Evolutionary conservation across 2,113 vertebrate genomes (phyloP).

Genomic region (Psophia crepitans): DNA sequence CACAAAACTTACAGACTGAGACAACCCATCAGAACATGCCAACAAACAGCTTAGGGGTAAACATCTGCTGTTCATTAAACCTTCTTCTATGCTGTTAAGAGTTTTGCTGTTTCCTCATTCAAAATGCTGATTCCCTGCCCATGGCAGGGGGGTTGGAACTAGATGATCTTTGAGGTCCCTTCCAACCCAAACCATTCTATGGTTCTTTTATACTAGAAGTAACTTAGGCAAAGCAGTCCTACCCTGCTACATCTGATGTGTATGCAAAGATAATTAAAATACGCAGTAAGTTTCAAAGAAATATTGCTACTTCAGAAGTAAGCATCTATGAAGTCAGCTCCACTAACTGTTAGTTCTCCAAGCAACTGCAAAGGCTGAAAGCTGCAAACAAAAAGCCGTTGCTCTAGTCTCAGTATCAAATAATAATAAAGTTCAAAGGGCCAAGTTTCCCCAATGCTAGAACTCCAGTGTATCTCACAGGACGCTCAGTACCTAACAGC

Average conservation of each 20-base stretch:
- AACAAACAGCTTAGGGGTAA: background rate
- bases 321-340: background rate
- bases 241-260: background rate
- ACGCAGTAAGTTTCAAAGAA: background rate
- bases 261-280: background rate
- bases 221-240: background rate
- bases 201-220: background rate
- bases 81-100: background rate
- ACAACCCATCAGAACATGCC: background rate
- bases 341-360: slow-evolving; percentile 5
- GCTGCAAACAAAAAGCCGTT: background rate
- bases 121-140: background rate
- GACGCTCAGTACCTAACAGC: background rate
- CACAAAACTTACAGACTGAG: background rate
- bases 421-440: background rate
- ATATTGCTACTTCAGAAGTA: background rate
- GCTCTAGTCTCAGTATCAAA: background rate
- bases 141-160: too few relatives aligned
- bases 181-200: too few relatives aligned
- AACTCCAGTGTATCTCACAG: background rate
- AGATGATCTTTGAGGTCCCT: too few relatives aligned
- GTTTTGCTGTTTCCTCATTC: background rate
- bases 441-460: background rate
- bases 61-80: background rate
- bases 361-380: background rate